Evolutionary conservation across 2,888 invertebrate genomes (phyloP).

Genomic region (Argyresthia goedartella): DNA sequence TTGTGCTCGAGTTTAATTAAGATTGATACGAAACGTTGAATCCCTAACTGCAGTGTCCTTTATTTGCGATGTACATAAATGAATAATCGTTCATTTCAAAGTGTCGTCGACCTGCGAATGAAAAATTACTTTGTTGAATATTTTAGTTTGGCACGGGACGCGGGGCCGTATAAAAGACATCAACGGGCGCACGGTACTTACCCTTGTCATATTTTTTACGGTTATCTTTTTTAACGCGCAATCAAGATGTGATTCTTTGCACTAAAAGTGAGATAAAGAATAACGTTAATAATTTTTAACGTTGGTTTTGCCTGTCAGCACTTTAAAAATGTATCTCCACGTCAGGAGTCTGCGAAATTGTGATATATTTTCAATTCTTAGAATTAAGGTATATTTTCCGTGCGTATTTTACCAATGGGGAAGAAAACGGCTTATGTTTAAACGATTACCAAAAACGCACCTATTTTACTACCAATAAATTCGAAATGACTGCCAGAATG

Average conservation of each 20-base stretch:
- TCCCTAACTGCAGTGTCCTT: slow-evolving; percentile 29
- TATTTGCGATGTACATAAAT: slow-evolving; percentile 23
- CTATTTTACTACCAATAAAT: too few species aligned
- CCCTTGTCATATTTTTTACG: background rate
- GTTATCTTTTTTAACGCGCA: background rate
- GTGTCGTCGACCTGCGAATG: slow-evolving; percentile 25
- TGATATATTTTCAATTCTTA: too few species aligned
- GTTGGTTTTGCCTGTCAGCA: too few species aligned
- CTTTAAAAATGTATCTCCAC: too few species aligned
- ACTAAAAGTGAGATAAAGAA: background rate
- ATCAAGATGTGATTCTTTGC: background rate
- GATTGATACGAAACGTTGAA: slow-evolving; percentile 51
- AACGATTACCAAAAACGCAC: too few species aligned
- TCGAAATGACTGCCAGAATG: too few species aligned
- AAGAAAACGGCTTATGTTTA: too few species aligned
- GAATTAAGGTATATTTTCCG: too few species aligned
- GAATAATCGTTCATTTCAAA: slow-evolving; percentile 23
- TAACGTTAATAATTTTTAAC: too few species aligned
- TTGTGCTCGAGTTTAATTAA: slow-evolving; percentile 49
- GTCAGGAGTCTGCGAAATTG: too few species aligned
- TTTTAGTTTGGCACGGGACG: background rate
- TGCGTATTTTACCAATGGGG: too few species aligned
- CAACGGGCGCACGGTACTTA: slow-evolving; percentile 6
- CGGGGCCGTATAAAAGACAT: slow-evolving; percentile 10
- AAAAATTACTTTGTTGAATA: slow-evolving; percentile 19